phyloP scores from a whole-genome alignment of 2,888 invertebrate species.

The Cepaea hortensis region DNA sequence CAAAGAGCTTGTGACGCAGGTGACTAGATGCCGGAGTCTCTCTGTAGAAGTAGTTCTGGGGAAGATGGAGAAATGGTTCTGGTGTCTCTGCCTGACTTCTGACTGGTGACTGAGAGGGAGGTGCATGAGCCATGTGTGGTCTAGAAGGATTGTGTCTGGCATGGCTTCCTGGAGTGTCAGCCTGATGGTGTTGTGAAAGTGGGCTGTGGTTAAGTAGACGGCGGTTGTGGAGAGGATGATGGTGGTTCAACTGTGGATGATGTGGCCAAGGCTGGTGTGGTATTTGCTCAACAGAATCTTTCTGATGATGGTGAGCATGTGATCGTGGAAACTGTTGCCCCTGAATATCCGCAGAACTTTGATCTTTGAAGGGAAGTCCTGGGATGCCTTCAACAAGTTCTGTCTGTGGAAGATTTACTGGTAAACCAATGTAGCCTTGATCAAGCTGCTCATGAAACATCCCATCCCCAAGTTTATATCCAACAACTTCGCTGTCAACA shows the following conservation, averaged over 20 bases:
- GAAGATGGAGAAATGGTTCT: neutral
- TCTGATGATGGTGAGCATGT: constrained; percentile 5
- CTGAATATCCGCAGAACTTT: neutral
- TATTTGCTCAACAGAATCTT: neutral
- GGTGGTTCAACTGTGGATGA: constrained; percentile 37
- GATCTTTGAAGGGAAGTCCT: neutral
- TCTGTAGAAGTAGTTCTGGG: constrained; percentile 28
- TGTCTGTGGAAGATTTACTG: neutral
- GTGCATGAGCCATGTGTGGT: neutral
- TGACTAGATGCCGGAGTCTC: constrained; percentile 8
- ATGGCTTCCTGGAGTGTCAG: neutral
- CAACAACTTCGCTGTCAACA: neutral
- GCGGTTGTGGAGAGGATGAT: constrained; percentile 43
- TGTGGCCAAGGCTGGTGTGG: constrained; percentile 12
- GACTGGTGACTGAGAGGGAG: neutral
- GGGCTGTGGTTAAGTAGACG: constrained; percentile 5
- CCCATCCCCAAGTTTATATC: neutral
- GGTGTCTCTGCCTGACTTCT: neutral
- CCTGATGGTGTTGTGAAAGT: neutral
- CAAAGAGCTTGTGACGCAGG: neutral
- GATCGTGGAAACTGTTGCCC: neutral
- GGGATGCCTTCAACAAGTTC: neutral
- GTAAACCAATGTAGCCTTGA: neutral
- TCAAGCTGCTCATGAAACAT: neutral
- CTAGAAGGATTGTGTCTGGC: neutral